These are phyloP conservation scores for Plutomurus gul DNA, from an alignment of 1,140 invertebrate genomes.

Conservation along the genomic window DNA sequence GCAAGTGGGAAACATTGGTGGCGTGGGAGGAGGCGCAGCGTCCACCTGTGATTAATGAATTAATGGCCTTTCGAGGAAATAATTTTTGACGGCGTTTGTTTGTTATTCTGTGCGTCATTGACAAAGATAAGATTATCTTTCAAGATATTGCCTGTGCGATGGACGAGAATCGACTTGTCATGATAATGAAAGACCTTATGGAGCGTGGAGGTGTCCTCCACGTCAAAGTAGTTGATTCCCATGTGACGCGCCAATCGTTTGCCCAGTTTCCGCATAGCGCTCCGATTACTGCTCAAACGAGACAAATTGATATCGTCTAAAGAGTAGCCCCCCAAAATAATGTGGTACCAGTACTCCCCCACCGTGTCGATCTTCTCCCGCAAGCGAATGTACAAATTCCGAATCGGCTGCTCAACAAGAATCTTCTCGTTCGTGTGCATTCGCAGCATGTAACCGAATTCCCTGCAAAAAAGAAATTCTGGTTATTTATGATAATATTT, in stretches of 20 bases:
- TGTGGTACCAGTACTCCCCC: neutral
- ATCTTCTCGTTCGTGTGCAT: neutral
- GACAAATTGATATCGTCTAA: neutral
- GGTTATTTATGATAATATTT: too few relatives aligned
- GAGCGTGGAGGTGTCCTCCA: neutral
- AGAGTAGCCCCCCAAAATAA: neutral
- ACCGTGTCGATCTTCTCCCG: neutral
- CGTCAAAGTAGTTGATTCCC: conserved; percentile 12
- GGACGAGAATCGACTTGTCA: neutral
- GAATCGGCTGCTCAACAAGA: neutral
- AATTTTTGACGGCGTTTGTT: too few relatives aligned
- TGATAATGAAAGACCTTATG: neutral
- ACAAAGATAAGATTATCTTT: too few relatives aligned
- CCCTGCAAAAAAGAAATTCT: neutral
- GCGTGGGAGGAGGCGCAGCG: too few relatives aligned
- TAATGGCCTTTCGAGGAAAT: too few relatives aligned
- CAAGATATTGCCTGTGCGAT: too few relatives aligned
- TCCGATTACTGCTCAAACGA: neutral
- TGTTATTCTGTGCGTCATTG: too few relatives aligned
- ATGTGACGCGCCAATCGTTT: neutral
- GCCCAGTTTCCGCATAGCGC: neutral
- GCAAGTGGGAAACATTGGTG: too few relatives aligned
- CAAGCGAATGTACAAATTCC: neutral
- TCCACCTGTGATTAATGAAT: too few relatives aligned
- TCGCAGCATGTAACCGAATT: neutral